Conservation (phyloP, 23 tunicate genomes). For the Phallusia fumigata region DNA sequence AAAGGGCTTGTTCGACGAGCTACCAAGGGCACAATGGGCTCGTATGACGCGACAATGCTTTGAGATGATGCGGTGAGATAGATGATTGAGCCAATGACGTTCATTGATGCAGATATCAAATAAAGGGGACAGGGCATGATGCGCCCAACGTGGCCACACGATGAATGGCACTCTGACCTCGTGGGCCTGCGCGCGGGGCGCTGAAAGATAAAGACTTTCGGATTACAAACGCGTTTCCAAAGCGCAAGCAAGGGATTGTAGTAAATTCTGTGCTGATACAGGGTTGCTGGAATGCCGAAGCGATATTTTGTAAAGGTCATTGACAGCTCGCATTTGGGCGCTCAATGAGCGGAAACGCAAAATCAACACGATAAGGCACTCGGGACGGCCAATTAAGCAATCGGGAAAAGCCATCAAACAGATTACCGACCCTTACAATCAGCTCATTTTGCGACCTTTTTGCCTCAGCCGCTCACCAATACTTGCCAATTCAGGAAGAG, state of each 20-base stretch:
- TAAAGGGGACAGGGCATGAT: not conserved
- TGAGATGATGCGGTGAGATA: not conserved
- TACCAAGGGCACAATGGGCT: not conserved
- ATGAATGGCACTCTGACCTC: not conserved
- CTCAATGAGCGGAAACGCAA: not conserved
- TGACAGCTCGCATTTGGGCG: not conserved
- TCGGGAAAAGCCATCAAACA: no score
- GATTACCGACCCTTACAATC: no score
- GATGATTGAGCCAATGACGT: not conserved
- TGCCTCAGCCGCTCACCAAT: no score
- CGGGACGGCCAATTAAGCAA: no score
- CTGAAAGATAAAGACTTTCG: not conserved
- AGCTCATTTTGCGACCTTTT: no score
- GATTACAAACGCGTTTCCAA: not conserved
- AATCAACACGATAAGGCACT: not conserved
- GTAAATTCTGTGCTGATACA: not conserved
- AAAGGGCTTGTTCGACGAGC: constrained; percentile 4
- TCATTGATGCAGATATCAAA: constrained; percentile 6
- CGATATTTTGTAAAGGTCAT: not conserved
- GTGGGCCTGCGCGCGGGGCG: not conserved
- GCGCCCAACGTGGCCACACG: not conserved
- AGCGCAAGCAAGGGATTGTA: no score
- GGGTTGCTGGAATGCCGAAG: not conserved
- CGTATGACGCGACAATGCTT: constrained; percentile 6
- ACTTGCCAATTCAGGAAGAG: no score